phyloP scores from a whole-genome alignment of 2,888 invertebrate species.

The Oligia fasciuncula region DNA sequence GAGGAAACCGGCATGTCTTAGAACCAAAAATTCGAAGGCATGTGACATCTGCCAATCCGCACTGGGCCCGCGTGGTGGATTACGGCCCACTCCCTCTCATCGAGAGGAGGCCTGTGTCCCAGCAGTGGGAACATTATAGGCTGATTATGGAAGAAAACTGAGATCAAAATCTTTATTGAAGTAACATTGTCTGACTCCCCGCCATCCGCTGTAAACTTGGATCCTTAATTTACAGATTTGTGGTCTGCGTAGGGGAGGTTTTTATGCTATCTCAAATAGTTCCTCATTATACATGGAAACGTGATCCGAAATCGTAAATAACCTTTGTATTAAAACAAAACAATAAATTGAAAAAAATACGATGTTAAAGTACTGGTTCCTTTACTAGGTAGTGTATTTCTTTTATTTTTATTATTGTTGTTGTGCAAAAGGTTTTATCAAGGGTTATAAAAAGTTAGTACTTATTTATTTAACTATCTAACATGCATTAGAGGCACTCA shows the following conservation, averaged over 20 bases:
- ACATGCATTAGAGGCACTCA: neutral
- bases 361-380: constrained; percentile 22
- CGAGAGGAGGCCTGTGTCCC: no score
- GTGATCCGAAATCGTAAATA: constrained; percentile 55
- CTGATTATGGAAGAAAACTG: no score
- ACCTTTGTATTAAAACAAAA: constrained; percentile 44
- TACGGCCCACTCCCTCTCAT: no score
- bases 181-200: neutral
- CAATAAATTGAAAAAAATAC: constrained; percentile 1
- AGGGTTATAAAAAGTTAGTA: no score
- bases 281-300: constrained; percentile 59
- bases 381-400: neutral
- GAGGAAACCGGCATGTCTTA: no score
- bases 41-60: no score
- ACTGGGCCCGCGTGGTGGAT: no score
- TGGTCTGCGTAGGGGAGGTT: constrained; percentile 65
- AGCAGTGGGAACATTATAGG: no score
- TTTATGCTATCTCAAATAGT: constrained; percentile 62
- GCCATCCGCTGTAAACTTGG: constrained; percentile 42
- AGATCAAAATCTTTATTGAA: neutral
- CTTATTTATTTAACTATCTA: neutral
- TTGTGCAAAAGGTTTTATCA: neutral
- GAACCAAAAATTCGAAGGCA: no score
- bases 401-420: neutral
- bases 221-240: constrained; percentile 65